Base-by-base conservation (phyloP, 1,140 invertebrate species). In the Penaeus indicus region DNA sequence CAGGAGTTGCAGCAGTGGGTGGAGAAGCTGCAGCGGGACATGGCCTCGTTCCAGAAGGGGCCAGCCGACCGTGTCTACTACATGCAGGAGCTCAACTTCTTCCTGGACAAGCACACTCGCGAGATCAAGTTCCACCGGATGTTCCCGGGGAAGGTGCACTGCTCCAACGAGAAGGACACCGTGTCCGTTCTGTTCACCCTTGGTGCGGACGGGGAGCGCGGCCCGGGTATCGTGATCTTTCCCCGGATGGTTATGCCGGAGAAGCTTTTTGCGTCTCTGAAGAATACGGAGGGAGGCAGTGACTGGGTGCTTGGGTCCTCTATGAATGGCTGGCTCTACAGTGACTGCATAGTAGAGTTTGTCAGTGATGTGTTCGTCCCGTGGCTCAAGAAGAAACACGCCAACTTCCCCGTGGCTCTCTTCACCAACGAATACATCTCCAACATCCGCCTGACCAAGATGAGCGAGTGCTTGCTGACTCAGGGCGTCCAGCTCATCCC, bases 261-360 rank as follows among this genome's bases (percentile, higher is more conserved):
- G 81, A 83, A 84, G 38, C 81, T 88, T n/a, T 88, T 88, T 54
- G 69, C 81, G 18, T 88, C 87, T 47, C 81, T 88, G 16, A 72
- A 62, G 47, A 61, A 64, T 2, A 77, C 82, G 5, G 21, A 62
- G n/a, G 81, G 80, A 42, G 81, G 87, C 13, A 62, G 60, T n/a
- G 87, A 88, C 13, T 88, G 87, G 87, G 87, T 88, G 13, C 62
- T 88, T 16, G 87, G 87, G 8, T 88, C 87, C n/a, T 88, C 87
- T 25, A 54, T 72, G 54, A 88, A 88, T 54, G 87, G 87, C 2
- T 88, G 87, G 87, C 82, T 88, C 32, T 84, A 83, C 25, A 54
- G 81, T 42, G 87, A 88, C 60, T 88, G 87, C 19, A 77, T 88
- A 18, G 42, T 75, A 7, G 87, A 88, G 27, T 88, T 88, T 84